Evolutionary conservation across 2,113 vertebrate species (phyloP).

Genomic region (Erpornis zantholeuca): DNA sequence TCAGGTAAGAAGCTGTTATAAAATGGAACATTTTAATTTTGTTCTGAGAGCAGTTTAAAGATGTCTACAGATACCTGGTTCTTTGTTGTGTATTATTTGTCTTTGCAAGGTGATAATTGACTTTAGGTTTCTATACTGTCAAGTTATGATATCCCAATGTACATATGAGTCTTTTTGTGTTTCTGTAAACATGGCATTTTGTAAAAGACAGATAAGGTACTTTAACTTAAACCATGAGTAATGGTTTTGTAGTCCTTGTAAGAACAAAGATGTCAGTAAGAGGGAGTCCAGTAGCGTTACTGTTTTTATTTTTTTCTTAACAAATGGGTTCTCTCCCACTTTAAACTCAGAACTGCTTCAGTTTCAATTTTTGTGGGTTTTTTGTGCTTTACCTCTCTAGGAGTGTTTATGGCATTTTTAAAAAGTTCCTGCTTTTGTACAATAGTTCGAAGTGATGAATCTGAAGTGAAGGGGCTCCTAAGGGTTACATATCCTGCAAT

Average conservation of each 20-base stretch:
- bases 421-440: background rate
- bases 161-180: background rate
- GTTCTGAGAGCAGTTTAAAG: background rate
- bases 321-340: background rate
- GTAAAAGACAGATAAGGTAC: background rate
- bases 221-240: background rate
- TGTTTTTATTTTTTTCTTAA: background rate
- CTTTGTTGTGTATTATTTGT: background rate
- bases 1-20: slow-evolving; percentile 80
- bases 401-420: background rate
- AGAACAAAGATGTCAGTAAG: background rate
- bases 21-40: background rate
- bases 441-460: background rate
- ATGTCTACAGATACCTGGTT: background rate
- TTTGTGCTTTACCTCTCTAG: background rate
- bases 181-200: background rate
- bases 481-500: background rate
- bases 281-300: background rate
- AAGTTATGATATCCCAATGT: background rate
- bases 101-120: background rate
- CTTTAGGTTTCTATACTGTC: background rate
- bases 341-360: background rate
- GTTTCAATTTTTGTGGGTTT: accelerated
- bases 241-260: background rate
- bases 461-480: background rate